Conservation (phyloP, 2,888 invertebrate genomes). For the Rugalucina vietnamica region DNA sequence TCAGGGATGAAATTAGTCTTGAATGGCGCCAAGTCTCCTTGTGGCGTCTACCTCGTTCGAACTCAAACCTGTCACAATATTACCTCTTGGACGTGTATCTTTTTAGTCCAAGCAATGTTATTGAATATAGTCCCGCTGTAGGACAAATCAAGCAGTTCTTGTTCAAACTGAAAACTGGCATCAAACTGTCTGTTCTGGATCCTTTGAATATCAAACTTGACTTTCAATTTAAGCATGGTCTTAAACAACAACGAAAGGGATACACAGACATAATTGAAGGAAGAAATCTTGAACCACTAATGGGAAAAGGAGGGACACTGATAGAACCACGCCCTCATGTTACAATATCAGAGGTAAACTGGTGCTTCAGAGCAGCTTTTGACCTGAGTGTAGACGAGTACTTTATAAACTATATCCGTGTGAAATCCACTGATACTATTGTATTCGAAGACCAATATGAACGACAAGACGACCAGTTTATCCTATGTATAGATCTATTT, state of each 20-base stretch:
- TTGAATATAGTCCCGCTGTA: not conserved
- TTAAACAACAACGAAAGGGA: not conserved
- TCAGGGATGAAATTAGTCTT: not conserved
- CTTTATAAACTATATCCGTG: no score
- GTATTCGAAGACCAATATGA: no score
- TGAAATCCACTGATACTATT: no score
- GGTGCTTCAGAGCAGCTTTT: not conserved
- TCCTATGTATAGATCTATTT: no score
- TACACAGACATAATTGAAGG: not conserved
- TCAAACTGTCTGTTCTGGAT: not conserved
- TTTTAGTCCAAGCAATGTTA: not conserved
- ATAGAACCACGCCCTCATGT: not conserved
- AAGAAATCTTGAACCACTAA: not conserved
- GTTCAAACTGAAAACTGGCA: not conserved
- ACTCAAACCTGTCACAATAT: not conserved
- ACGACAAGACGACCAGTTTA: no score
- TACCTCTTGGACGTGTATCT: not conserved
- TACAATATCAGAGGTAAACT: not conserved
- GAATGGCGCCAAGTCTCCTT: not conserved
- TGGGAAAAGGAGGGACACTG: not conserved
- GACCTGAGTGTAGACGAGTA: no score
- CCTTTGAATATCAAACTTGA: not conserved
- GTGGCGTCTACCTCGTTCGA: not conserved
- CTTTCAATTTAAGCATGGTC: not conserved
- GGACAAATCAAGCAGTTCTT: not conserved